A percentile compares a stretch with the other conserved stretches of the same genome.
Evolutionary conservation across 1,140 invertebrate species (phyloP).

Genomic region (Pygmarrhopalites habei): DNA sequence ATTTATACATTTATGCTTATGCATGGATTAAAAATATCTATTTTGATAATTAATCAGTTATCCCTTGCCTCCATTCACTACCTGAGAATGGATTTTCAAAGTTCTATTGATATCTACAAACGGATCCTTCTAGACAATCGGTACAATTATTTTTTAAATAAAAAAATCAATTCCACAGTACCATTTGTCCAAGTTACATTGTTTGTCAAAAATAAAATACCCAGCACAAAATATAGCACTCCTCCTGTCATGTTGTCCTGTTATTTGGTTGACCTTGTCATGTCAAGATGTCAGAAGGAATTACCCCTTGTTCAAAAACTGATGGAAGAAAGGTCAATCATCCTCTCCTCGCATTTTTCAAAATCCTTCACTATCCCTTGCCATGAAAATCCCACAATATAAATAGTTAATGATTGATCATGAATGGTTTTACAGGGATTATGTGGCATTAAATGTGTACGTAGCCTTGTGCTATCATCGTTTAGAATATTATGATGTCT

Average conservation of each 20-base stretch:
- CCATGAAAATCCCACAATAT: too few relatives aligned
- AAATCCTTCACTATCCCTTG: too few relatives aligned
- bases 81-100: constrained; percentile 89
- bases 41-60: too few relatives aligned
- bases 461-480: constrained; percentile 97
- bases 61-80: constrained; percentile 95
- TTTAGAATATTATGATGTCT: constrained; percentile 84
- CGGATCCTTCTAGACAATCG: constrained; percentile 83
- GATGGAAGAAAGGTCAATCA: constrained; percentile 20
- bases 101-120: constrained; percentile 98
- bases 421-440: constrained; percentile 62
- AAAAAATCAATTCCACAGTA: constrained; percentile 9
- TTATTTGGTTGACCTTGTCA: constrained; percentile 23
- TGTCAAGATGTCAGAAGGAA: constrained; percentile 17
- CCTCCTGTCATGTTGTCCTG: constrained; percentile 11
- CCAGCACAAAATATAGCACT: background rate
- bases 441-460: constrained; percentile 91
- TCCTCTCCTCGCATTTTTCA: background rate
- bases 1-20: too few relatives aligned
- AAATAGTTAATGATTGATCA: background rate
- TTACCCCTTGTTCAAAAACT: constrained; percentile 19
- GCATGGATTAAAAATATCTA: too few relatives aligned
- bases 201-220: background rate
- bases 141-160: too few relatives aligned
- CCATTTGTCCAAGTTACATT: background rate